Evolutionary conservation across 2,113 vertebrate genomes (phyloP).

Genomic region (Rousettus leschenaultii): DNA sequence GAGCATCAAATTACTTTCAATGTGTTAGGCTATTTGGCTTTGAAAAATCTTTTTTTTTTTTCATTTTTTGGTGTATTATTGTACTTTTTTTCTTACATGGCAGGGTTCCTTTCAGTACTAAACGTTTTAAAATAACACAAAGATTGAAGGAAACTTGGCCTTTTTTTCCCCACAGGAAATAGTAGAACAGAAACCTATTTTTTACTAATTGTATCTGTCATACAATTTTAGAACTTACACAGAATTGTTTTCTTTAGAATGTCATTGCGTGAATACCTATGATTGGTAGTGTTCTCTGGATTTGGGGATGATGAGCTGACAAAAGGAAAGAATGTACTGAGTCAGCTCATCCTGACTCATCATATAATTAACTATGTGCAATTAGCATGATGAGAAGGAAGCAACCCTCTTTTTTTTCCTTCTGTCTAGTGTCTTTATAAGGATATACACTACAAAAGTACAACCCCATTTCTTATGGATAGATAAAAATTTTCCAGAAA

Average conservation of each 20-base stretch:
- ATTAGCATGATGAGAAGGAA: neutral
- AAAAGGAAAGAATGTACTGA: slow-evolving; percentile 34
- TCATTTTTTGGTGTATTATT: neutral
- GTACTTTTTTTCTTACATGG: neutral
- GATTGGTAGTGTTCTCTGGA: slow-evolving; percentile 29
- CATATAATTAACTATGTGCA: neutral
- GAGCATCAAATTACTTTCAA: neutral
- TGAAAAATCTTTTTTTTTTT: neutral
- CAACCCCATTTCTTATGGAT: neutral
- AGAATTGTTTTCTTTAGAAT: slow-evolving; percentile 52
- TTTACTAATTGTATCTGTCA: slow-evolving; percentile 33
- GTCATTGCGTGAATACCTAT: neutral
- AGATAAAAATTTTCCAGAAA: neutral
- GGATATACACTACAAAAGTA: neutral
- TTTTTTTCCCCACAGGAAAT: neutral
- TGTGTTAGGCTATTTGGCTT: neutral
- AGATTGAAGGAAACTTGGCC: neutral
- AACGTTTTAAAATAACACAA: slow-evolving; percentile 15
- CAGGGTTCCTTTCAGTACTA: neutral
- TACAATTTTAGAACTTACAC: slow-evolving; percentile 21
- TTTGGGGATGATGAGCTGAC: slow-evolving; percentile 50
- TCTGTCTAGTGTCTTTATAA: neutral
- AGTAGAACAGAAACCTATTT: neutral
- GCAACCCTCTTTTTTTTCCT: neutral
- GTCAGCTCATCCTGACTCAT: neutral